Conservation (phyloP, 2,888 invertebrate species). For the Ichneumoninae sp. region DNA sequence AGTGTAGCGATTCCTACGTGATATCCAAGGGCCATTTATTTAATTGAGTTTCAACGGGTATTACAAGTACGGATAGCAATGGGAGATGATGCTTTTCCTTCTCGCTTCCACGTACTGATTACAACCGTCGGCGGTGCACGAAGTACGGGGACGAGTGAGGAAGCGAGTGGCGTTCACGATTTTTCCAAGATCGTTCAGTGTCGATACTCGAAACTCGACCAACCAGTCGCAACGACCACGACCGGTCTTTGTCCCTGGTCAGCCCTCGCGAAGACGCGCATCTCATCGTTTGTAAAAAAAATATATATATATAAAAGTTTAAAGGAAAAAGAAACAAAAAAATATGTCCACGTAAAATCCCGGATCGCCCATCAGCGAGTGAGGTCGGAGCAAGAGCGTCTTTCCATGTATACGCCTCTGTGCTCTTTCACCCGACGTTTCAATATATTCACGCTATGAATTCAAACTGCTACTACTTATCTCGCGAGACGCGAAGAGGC, state of each 20-base stretch:
- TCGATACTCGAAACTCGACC: conserved; percentile 65
- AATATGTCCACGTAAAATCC: conserved; percentile 34
- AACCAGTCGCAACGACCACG: conserved; percentile 45
- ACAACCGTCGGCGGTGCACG: conserved; percentile 22
- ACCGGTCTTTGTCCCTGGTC: conserved; percentile 36
- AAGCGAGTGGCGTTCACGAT: conserved; percentile 32
- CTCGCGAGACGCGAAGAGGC: conserved; percentile 22
- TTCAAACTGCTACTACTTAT: conserved; percentile 50
- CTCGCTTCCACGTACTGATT: conserved; percentile 45
- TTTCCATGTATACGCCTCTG: conserved; percentile 10
- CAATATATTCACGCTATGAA: conserved; percentile 48
- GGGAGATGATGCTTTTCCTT: conserved; percentile 26
- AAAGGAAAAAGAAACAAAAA: conserved; percentile 12
- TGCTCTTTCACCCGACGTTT: conserved; percentile 41
- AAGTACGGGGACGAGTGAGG: not conserved
- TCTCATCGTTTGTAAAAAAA: conserved; percentile 23
- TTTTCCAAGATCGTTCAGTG: conserved; percentile 58
- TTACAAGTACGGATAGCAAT: conserved; percentile 25
- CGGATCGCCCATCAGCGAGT: conserved; percentile 30
- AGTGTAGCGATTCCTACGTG: conserved; percentile 55
- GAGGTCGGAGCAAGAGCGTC: not conserved
- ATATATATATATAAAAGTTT: not conserved
- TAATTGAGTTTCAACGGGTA: conserved; percentile 56
- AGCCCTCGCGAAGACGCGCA: conserved; percentile 33
- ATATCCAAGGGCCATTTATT: conserved; percentile 50